A percentile compares a stretch with the other conserved stretches of the same genome.
phyloP scores from a whole-genome alignment of 2,888 invertebrate genomes.

The Myopa testacea region DNA sequence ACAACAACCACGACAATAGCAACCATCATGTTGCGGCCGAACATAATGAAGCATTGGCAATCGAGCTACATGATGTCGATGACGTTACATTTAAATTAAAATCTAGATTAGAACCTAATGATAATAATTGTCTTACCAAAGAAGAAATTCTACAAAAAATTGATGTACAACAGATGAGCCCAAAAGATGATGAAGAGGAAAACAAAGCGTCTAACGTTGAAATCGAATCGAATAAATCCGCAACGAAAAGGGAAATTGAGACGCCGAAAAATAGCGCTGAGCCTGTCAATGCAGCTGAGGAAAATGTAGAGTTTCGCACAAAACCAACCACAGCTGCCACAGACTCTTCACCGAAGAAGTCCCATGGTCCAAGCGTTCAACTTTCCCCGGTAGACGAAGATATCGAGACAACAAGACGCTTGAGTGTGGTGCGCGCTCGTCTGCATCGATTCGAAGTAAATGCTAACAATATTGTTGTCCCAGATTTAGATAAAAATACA shows the following conservation, averaged over 20 bases:
- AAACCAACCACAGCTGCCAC: slow-evolving; percentile 30
- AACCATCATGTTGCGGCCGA: slow-evolving; percentile 35
- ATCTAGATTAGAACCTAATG: slow-evolving; percentile 53
- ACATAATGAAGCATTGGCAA: slow-evolving; percentile 38
- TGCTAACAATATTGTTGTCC: slow-evolving; percentile 48
- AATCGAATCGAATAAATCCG: slow-evolving; percentile 21
- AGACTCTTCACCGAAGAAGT: not conserved
- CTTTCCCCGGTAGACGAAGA: slow-evolving; percentile 45
- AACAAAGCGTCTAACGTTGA: slow-evolving; percentile 24
- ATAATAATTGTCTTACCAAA: slow-evolving; percentile 60
- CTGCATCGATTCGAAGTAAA: slow-evolving; percentile 61
- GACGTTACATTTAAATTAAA: slow-evolving; percentile 44
- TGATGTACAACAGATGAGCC: slow-evolving; percentile 53
- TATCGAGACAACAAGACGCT: slow-evolving; percentile 52
- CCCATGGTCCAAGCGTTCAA: slow-evolving; percentile 24
- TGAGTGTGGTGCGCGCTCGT: slow-evolving; percentile 60
- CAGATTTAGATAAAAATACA: slow-evolving; percentile 28
- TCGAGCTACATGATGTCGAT: slow-evolving; percentile 10
- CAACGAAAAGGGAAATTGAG: slow-evolving; percentile 38
- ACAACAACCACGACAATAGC: slow-evolving; percentile 44
- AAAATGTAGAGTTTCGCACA: slow-evolving; percentile 44
- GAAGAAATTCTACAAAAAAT: slow-evolving; percentile 53
- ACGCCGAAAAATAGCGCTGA: slow-evolving; percentile 7
- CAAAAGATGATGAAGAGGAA: slow-evolving; percentile 33
- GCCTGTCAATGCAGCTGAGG: slow-evolving; percentile 21